Conservation (phyloP, 2,888 invertebrate genomes). For the Polyommatus iphigenia region DNA sequence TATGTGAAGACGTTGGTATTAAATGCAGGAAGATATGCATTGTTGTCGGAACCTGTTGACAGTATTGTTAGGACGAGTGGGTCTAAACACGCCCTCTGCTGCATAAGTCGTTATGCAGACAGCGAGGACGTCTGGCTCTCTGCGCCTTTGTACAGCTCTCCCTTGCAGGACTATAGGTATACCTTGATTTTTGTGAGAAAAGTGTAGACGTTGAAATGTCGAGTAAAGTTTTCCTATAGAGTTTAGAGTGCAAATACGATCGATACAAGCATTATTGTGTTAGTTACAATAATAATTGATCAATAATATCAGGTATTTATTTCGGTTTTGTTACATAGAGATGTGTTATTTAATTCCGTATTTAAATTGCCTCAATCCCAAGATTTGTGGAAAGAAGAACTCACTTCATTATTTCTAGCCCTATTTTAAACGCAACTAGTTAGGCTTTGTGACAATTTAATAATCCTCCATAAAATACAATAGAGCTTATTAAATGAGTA, state of each 20-base stretch:
- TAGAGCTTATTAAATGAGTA: constrained; percentile 6
- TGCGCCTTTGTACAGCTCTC: background rate
- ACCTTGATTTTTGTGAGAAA: background rate
- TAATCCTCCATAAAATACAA: constrained; percentile 9
- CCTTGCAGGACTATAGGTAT: background rate
- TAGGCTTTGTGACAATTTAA: constrained; percentile 10
- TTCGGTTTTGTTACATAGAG: too few species aligned
- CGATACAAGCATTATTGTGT: background rate
- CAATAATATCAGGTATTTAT: too few species aligned
- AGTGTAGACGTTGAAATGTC: background rate
- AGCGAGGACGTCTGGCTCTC: constrained; percentile 19
- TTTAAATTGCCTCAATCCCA: background rate
- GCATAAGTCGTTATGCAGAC: constrained; percentile 21
- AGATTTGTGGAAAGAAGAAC: background rate
- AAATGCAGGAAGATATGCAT: constrained; percentile 19
- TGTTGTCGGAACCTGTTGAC: constrained; percentile 12
- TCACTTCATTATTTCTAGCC: background rate
- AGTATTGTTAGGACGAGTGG: constrained; percentile 22
- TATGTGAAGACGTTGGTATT: background rate
- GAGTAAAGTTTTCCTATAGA: background rate
- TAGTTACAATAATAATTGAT: too few species aligned
- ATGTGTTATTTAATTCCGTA: background rate
- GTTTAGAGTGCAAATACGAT: background rate
- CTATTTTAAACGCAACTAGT: background rate
- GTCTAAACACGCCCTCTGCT: background rate